phyloP scores from a whole-genome alignment of 2,888 invertebrate species.

The Sesia apiformis region DNA sequence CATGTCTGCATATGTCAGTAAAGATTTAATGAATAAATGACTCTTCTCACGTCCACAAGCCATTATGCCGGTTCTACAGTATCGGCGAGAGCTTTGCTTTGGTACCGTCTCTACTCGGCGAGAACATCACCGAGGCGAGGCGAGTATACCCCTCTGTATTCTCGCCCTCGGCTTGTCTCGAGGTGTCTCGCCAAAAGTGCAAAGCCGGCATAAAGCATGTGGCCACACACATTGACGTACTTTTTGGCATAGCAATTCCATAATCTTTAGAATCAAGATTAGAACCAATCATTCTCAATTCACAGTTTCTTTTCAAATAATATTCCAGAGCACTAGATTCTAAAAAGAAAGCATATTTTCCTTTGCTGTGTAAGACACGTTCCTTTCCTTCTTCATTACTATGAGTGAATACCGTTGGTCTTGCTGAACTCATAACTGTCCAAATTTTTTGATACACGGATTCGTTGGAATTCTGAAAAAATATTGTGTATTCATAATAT shows the following conservation, averaged over 20 bases:
- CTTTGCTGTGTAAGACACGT: slow-evolving; percentile 82
- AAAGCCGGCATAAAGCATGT: too few species aligned
- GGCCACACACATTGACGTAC: slow-evolving; percentile 62
- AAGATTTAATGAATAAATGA: too few species aligned
- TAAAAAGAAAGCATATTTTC: slow-evolving; percentile 94
- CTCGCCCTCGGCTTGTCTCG: too few species aligned
- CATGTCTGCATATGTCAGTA: too few species aligned
- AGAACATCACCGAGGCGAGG: too few species aligned
- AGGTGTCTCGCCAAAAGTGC: too few species aligned
- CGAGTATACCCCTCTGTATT: too few species aligned
- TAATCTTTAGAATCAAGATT: slow-evolving; percentile 88
- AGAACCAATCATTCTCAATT: slow-evolving; percentile 85
- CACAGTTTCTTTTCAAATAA: slow-evolving; percentile 85
- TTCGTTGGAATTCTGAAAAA: slow-evolving; percentile 83
- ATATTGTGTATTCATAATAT: not conserved
- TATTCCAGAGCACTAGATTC: slow-evolving; percentile 97
- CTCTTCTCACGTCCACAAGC: too few species aligned
- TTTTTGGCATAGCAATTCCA: slow-evolving; percentile 88
- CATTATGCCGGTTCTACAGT: too few species aligned
- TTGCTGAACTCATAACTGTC: slow-evolving; percentile 88
- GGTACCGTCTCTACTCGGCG: too few species aligned
- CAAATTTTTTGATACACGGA: slow-evolving; percentile 92
- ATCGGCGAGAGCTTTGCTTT: too few species aligned
- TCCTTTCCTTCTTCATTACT: slow-evolving; percentile 89
- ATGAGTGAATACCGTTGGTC: slow-evolving; percentile 85